Base-by-base conservation (phyloP, 1,140 invertebrate genomes). In the Brachystomella parvula region DNA sequence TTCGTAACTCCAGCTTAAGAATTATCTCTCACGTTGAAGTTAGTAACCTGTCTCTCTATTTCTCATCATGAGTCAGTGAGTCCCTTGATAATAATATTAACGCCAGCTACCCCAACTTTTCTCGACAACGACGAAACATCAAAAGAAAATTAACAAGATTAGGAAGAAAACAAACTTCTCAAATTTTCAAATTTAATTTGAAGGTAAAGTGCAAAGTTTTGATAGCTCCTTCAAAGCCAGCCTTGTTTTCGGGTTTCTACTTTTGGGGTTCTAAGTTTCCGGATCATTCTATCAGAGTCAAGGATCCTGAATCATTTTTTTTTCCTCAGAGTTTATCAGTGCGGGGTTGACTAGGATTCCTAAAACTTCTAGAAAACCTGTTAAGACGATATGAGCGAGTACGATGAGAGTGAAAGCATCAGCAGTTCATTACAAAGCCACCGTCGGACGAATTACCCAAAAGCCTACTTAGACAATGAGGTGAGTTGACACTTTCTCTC, bases 1-100 rank as follows among this genome's bases (percentile, higher is more conserved):
- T 77, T 84, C 31, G 64, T 70, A 76, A 76, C 74, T 74, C 1
- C 66, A 72, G 30, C 67, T 6, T 17, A 6, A 67, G 58, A 68
- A 69, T 35, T 65, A 67, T 47, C 2, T n/a, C n/a, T n/a, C n/a
- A 57, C 15, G 60, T 21, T 12, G 59, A 47, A 53, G 49, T 9
- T 15, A 29, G 29, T 21, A 63, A 28, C 12, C 49, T 2, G 30
- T 12, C 26, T 31, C n/a, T n/a, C n/a, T n/a, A n/a, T n/a, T n/a
- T n/a, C n/a, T n/a, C n/a, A n/a, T n/a, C n/a, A n/a, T n/a, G n/a
- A n/a, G n/a, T n/a, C n/a, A n/a, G n/a, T n/a, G n/a, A n/a, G n/a
- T n/a, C n/a, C n/a, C n/a, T n/a, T n/a, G n/a, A n/a, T n/a, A n/a
- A n/a, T n/a, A n/a, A n/a, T n/a, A n/a, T n/a, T n/a, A n/a, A n/a